Conservation (phyloP, 2,888 invertebrate species). For the Strigamia transsilvanica region DNA sequence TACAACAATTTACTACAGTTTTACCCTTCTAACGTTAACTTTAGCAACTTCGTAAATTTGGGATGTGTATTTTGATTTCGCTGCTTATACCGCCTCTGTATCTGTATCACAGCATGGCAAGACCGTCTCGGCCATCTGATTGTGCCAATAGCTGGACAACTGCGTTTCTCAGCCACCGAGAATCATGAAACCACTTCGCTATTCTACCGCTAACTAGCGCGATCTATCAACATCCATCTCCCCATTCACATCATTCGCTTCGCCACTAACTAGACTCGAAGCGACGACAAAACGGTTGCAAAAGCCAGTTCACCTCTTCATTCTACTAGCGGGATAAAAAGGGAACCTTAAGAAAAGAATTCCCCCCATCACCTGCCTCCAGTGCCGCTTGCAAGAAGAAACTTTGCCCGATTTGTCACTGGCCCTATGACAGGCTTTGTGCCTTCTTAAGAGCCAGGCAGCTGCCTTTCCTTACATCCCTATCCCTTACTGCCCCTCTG, state of each 20-base stretch:
- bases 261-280: neutral
- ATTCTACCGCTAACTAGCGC: too few species aligned
- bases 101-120: too few species aligned
- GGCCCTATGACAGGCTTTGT: constrained; percentile 18
- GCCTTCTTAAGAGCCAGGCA: neutral
- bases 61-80: too few species aligned
- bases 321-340: neutral
- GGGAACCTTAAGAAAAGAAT: neutral
- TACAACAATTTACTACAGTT: too few species aligned
- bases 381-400: neutral
- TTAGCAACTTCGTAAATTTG: too few species aligned
- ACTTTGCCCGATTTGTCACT: neutral
- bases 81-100: too few species aligned
- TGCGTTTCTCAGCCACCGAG: too few species aligned
- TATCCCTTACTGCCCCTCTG: neutral
- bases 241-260: neutral
- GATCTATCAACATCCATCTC: neutral
- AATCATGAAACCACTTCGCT: too few species aligned
- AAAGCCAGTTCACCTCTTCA: constrained; percentile 42
- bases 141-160: too few species aligned
- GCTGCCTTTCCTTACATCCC: constrained; percentile 17
- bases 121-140: too few species aligned
- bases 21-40: too few species aligned
- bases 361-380: neutral
- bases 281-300: constrained; percentile 29